Evolutionary conservation across 2,888 invertebrate genomes (phyloP).

Genomic region (Tipula lateralis): DNA sequence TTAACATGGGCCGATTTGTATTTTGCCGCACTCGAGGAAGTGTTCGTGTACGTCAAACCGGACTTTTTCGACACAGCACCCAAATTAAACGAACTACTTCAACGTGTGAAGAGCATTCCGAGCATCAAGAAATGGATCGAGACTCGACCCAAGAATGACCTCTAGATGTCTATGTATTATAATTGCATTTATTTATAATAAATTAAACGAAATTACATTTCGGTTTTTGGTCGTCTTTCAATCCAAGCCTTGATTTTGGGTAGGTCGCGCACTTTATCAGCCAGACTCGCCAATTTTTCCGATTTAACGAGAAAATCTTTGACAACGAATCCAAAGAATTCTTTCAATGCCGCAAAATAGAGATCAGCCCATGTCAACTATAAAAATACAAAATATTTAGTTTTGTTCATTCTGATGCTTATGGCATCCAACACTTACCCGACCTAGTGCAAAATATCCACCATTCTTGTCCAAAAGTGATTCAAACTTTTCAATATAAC

Average conservation of each 20-base stretch:
- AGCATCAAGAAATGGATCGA: conserved; percentile 20
- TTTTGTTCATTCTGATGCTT: neutral
- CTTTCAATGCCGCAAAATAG: neutral
- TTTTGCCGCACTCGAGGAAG: neutral
- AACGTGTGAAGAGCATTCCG: neutral
- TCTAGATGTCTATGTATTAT: neutral
- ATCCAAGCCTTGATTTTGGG: neutral
- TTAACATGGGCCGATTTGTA: conserved; percentile 20
- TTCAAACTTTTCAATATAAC: neutral
- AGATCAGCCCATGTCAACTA: conserved; percentile 13
- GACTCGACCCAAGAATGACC: neutral
- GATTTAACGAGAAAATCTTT: neutral
- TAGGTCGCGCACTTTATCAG: neutral
- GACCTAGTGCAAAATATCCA: neutral
- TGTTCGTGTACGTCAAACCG: neutral
- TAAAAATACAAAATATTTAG: neutral
- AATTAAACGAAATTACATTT: neutral
- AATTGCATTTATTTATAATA: neutral
- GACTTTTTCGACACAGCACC: neutral
- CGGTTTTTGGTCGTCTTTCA: neutral
- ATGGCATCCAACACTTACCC: neutral
- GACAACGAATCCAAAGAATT: neutral
- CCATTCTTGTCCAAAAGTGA: neutral
- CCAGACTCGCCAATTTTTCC: neutral
- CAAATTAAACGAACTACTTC: neutral